Conservation (phyloP, 2,113 vertebrate species). For the Nothoprocta perdicaria region DNA sequence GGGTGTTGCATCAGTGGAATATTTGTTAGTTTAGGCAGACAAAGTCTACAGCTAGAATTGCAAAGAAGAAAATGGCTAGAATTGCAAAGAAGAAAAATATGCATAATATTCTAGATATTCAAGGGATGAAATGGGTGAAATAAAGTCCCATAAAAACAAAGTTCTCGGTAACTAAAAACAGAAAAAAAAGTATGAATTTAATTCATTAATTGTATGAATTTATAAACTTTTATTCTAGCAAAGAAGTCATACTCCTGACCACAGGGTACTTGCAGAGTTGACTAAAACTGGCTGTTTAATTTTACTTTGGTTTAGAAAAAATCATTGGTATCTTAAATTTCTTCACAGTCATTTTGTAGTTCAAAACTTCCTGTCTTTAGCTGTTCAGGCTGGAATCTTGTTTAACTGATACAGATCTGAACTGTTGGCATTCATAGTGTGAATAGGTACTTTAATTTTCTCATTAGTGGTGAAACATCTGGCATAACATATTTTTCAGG, state of each 20-base stretch:
- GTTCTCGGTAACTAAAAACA: neutral
- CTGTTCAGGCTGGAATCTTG: neutral
- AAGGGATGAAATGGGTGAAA: neutral
- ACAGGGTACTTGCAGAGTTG: neutral
- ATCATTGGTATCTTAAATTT: neutral
- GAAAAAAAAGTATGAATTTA: neutral
- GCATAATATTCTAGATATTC: neutral
- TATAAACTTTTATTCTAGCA: neutral
- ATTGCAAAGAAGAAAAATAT: neutral
- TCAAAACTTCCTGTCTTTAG: neutral
- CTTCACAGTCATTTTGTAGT: neutral
- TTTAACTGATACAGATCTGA: neutral
- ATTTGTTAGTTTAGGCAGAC: neutral
- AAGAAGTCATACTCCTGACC: neutral
- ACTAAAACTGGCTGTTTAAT: neutral
- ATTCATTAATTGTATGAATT: neutral
- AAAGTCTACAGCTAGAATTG: no score
- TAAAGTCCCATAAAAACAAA: neutral
- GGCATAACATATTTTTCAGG: neutral
- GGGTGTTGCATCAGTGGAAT: neutral
- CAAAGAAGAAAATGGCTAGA: no score
- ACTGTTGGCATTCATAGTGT: neutral
- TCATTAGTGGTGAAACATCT: slow-evolving; percentile 26
- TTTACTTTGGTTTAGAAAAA: neutral
- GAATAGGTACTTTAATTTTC: neutral